Evolutionary conservation across 2,888 invertebrate genomes (phyloP), one percentile per base, ranked within the genome.

Genomic region (Aplocera efformata): DNA sequence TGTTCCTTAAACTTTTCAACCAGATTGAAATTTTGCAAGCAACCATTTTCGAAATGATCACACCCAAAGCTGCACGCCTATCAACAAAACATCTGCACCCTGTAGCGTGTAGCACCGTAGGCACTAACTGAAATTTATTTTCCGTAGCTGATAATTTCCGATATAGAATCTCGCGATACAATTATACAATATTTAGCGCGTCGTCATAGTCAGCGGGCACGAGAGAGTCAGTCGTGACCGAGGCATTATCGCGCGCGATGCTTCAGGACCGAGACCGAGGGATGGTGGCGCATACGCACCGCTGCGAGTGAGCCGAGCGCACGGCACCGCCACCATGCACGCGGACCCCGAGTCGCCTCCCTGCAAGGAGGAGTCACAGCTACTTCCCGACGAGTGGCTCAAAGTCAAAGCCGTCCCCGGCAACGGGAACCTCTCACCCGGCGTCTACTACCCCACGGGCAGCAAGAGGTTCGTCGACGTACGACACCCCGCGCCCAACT

Each of bases 231-330:
- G 81, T 86, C 86, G 88, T 88, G 86, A 86, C 67, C 72, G 81
- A 70, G 77, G 72, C 80, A 86, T 86, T 88, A 88, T 81, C 85
- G 82, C 79, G 78, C 63, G 74, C 80, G 83, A 78, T 80, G 86
- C 84, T 82, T 77, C 83, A 84, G 85, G 78, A 77, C 79, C 49
- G 59, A 53, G 60, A 63, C 57, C 67, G 77, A 73, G 80, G 82
- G 80, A 77, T 80, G 80, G 61, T 65, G 72, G 66, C 71, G 68
- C 81, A 79, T 64, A 80, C 70, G 63, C 53, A 62, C 63, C 66
- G 68, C 67, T 50, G 65, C 60, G 49, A 67, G 63, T 69, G 69
- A 69, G 56, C 43, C 74, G 74, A 72, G 72, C 72, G 74, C 72
- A 83, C 82, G 82, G 32, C 58, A 66, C 62, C 82, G 82, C 29